Percentiles rank a stretch among this genome's conserved stretches.
Evolutionary conservation across 2,113 vertebrate species (phyloP).

Genomic region (Alaudala cheleensis): DNA sequence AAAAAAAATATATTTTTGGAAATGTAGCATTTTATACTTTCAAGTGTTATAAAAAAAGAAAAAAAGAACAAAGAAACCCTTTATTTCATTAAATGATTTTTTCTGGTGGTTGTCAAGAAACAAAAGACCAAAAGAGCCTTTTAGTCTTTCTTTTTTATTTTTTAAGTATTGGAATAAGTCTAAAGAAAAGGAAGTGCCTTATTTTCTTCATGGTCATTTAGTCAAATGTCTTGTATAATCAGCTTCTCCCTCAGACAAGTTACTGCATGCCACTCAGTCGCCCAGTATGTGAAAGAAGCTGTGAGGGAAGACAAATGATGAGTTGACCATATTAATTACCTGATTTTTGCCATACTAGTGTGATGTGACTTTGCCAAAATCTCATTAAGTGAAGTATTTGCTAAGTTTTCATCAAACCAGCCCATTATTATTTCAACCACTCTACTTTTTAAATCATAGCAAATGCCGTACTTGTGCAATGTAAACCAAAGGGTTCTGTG

Average conservation of each 20-base stretch:
- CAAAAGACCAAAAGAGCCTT: conserved; percentile 92
- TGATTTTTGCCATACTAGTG: conserved; percentile 74
- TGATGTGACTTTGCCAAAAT: conserved; percentile 76
- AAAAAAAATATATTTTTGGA: conserved; percentile 93
- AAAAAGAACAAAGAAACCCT: conserved; percentile 93
- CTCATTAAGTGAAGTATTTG: conserved; percentile 66
- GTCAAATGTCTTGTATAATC: conserved; percentile 81
- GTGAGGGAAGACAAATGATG: conserved; percentile 72
- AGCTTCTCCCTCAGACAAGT: conserved; percentile 80
- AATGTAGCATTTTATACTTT: conserved; percentile 94
- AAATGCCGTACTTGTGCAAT: conserved; percentile 41
- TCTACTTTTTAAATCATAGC: conserved; percentile 53
- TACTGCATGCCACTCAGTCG: conserved; percentile 75
- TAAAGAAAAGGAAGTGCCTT: conserved; percentile 94
- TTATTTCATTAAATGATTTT: conserved; percentile 92
- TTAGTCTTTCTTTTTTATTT: conserved; percentile 84
- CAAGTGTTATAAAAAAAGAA: conserved; percentile 89
- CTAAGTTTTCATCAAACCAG: conserved; percentile 68
- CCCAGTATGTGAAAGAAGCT: conserved; percentile 76
- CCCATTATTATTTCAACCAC: conserved; percentile 60
- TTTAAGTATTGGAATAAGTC: conserved; percentile 88
- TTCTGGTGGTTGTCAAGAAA: conserved; percentile 88
- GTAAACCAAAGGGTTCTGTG: conserved; percentile 71
- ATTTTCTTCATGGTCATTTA: conserved; percentile 89
- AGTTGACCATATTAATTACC: conserved; percentile 74